Percentiles rank a stretch among this genome's conserved stretches.
Evolutionary conservation across 2,113 vertebrate species (phyloP).

Genomic region (Hemicordylus capensis): DNA sequence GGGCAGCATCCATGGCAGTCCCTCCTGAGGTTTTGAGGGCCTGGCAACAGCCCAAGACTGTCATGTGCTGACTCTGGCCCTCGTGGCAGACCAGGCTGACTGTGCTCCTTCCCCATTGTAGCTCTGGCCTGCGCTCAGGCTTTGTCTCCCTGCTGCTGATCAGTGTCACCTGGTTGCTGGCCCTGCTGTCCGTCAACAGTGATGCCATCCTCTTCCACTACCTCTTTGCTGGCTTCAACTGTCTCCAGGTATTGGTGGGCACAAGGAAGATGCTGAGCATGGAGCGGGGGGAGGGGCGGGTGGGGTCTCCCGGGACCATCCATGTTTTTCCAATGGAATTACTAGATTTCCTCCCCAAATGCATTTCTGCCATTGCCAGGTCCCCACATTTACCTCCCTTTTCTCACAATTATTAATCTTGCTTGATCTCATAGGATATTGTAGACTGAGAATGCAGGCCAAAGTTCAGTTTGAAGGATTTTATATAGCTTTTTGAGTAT

Average conservation of each 20-base stretch:
- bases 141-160: slow-evolving; percentile 84
- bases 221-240: slow-evolving; percentile 89
- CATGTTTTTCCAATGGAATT: background rate
- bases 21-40: no score
- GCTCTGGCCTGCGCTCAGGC: slow-evolving; percentile 84
- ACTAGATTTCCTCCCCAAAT: background rate
- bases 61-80: no score
- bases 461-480: background rate
- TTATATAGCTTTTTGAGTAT: background rate
- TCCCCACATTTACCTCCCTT: background rate
- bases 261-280: background rate
- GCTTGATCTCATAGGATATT: background rate
- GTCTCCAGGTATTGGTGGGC: slow-evolving; percentile 83
- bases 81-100: background rate
- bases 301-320: background rate
- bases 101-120: slow-evolving; percentile 46
- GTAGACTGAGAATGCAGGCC: background rate
- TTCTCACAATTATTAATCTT: background rate
- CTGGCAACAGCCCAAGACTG: no score
- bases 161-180: slow-evolving; percentile 87
- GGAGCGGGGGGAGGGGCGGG: background rate
- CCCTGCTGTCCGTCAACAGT: slow-evolving; percentile 91
- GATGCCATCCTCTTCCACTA: slow-evolving; percentile 93
- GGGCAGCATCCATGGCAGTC: no score
- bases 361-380: background rate